Evolutionary conservation across 92 coral and sea anemone genomes (phyloP), one percentile per base, ranked within the genome.

Genomic region (Palythoa caribaeorum): DNA sequence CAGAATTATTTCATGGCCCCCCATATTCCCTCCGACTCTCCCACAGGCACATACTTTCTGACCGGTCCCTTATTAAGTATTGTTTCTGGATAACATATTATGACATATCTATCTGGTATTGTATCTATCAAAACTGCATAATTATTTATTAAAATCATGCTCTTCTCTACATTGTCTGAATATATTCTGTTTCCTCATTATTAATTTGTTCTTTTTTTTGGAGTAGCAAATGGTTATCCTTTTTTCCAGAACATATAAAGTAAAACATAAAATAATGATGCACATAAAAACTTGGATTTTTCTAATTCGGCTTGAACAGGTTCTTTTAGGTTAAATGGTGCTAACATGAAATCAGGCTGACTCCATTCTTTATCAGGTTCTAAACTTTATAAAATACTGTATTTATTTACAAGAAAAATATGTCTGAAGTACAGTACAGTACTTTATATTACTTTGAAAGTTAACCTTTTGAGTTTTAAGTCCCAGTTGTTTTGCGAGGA

Each of bases 321-420:
- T 68, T 68, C 73, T 68, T 68, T 5, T 68, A 21, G 40, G 5
- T 68, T 68, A 68, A 68, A 68, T 28, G 73, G 73, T 68, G 73
- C 73, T 6, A 20, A 20, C 2, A 68, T 21, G 73, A 68, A 68
- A 68, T 68, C 39, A 68, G 73, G 14, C 73, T 68, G 73, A 21
- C 73, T 68, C 13, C 66, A 36, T 68, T 68, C 39, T 28, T 36
- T 68, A 68, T 20, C 38, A 68, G 73, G 73, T 68, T 68, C 40
- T 68, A 21, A 65, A 65, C 71, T 65, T 65, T 54, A 54, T 54
- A 16, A 68, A 68, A 68, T 68, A 68, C 73, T 68, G 73, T 68
- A 68, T 60, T 60, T 15, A 68, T 68, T 1, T 21, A 68, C 44
- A 28, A 68, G 73, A 68, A 68, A 68, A 17, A 17, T 65, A 65